phyloP scores from a whole-genome alignment of 2,888 invertebrate species.

The Acleris laterana region DNA sequence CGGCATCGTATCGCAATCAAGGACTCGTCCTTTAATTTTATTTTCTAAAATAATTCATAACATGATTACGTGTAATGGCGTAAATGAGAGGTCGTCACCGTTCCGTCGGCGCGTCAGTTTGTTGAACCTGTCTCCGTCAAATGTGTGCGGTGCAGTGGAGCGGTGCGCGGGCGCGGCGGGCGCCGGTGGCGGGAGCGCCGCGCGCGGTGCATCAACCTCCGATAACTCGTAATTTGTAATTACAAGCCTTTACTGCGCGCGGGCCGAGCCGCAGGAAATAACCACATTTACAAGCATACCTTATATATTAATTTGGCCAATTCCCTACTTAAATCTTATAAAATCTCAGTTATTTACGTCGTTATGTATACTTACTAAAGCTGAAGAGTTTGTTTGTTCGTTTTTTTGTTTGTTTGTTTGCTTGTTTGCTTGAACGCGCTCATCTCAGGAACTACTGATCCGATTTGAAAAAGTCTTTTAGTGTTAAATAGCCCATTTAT shows the following conservation, averaged over 20 bases:
- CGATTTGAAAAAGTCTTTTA: too few species aligned
- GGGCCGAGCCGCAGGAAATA: constrained; percentile 72
- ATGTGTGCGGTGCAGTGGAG: constrained; percentile 73
- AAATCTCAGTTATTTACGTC: constrained; percentile 41
- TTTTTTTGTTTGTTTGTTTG: too few species aligned
- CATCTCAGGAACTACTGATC: too few species aligned
- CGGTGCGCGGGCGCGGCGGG: constrained; percentile 54
- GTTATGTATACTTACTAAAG: too few species aligned
- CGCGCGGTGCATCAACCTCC: constrained; percentile 78
- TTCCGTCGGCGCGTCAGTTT: constrained; percentile 69
- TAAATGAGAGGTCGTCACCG: constrained; percentile 67
- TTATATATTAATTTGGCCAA: constrained; percentile 63
- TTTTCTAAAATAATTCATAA: constrained; percentile 70
- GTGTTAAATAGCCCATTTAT: too few species aligned
- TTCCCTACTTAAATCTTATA: constrained; percentile 52
- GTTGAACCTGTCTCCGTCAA: constrained; percentile 78
- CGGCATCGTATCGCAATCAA: constrained; percentile 58
- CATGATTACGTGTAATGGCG: constrained; percentile 70
- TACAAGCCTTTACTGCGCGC: constrained; percentile 78
- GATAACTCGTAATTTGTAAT: constrained; percentile 81
- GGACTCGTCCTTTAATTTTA: constrained; percentile 34
- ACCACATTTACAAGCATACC: constrained; percentile 66
- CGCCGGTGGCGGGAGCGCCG: constrained; percentile 49
- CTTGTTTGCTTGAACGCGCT: too few species aligned
- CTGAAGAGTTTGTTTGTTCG: too few species aligned